Base-by-base conservation (phyloP, 2,888 invertebrate species). In the Heliconius ismenius region DNA sequence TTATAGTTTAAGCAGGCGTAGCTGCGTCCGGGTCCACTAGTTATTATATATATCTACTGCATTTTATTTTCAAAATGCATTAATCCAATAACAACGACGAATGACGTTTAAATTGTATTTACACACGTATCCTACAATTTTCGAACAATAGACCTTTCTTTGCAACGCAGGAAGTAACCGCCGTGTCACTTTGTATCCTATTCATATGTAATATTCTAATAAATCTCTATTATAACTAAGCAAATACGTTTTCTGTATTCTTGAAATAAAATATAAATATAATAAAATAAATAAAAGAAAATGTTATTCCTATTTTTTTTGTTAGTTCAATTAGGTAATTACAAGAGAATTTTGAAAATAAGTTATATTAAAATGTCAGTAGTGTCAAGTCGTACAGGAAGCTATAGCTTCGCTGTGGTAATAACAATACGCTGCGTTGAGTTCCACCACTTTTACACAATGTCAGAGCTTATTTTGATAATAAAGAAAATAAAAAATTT, bases 91-190 rank as follows among this genome's bases (percentile, higher is more conserved):
- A 3, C 58, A 3, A 49, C 18, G 7, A 49, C 18, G 32, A 32
- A 49, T 21, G 49, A 49, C 24, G 32, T 21, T 64, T 6, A 6
- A 4, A 36, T 36, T 65, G 36, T n/a, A 36, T n/a, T 36, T 65
- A 39, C 64, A 2, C 64, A n/a, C 13, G n/a, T 65, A 39, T 39
- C 6, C 2, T 69, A 54, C 21, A 28, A 43, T 28, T 54, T 54
- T 54, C 49, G 26, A 69, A 69, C 69, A 54, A 69, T 70, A 49
- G 26, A 68, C 4, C 18, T 43, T 43, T 67, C 67, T 39, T 39
- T 24, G 9, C 67, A 15, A 43, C 36, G 15, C 39, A 67, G 67
- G 24, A 39, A 67, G 39, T 24, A 24, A 24, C 39, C 39, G 26
- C 69, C 32, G 15, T 70, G 10, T 32, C 54, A 32, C 49, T 65